Base-by-base conservation (phyloP, 2,113 vertebrate species). In the Aplodontia rufa region DNA sequence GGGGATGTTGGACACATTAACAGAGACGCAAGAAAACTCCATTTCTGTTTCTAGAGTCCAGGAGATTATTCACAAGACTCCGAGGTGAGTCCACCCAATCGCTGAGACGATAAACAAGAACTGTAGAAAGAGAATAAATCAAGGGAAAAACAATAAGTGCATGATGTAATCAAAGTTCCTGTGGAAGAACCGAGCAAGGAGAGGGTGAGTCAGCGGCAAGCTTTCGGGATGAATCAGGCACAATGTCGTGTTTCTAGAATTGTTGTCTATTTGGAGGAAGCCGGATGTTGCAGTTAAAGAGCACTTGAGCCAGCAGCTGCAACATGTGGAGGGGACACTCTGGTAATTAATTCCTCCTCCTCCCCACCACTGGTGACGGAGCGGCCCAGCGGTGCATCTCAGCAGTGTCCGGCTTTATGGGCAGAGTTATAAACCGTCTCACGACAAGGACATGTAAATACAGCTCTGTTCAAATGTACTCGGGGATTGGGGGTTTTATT, bases 151-250 rank as follows among this genome's bases (percentile, higher is more conserved):
- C 91, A 93, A 80, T 88, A 93, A 95, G 85, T 66, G 72, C 93
- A 83, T 96, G 97, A 97, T 86, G 96, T 97, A 86, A 97, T 97
- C 75, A 95, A 96, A 96, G 91, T 97, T 79, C 71, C 91, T 90
- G 86, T 55, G 92, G 89, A 97, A 91, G 88, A 96, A 86, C 71
- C 78, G 32, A 74, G 79, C 85, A 96, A 89, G 94, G 93, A 94
- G 95, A 93, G 86, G 92, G 81, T 96, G 97, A 97, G 89, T 97
- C 97, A 97, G 94, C 1, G 11, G 37, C 94, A 80, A 92, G 95
- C 78, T 32, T 17, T 16, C 78, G 92, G 4, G 0, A 81, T 93
- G 94, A 97, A 95, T 97, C 96, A 96, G 94, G 82, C 95, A 78
- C 94, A 26, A 71, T 87, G 96, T 97, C 64, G 14, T 66, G 78